Conservation (phyloP, 2,797 vertebrate genomes). For the Margarornis squamiger region DNA sequence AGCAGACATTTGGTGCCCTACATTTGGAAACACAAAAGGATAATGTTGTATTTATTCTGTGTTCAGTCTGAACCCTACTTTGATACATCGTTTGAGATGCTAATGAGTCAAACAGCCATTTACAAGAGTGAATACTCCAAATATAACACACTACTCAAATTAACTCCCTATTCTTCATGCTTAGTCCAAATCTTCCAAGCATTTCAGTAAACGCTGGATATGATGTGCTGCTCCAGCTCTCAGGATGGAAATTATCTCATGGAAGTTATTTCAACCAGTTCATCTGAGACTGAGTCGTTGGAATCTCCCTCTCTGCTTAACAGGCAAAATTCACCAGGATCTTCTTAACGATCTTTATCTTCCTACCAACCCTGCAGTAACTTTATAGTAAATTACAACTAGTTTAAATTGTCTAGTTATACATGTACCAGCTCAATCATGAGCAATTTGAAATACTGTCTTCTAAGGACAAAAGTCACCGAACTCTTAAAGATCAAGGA, state of each 20-base stretch:
- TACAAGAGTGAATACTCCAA: not conserved
- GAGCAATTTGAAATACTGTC: not conserved
- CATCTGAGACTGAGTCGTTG: not conserved
- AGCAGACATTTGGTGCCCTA: conserved; percentile 62
- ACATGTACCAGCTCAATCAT: not conserved
- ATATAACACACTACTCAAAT: not conserved
- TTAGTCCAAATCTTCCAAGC: not conserved
- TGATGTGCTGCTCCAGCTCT: not conserved
- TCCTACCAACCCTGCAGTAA: not conserved
- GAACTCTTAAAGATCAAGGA: not conserved
- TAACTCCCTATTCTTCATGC: not conserved
- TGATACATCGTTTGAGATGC: not conserved
- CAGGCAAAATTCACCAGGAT: not conserved
- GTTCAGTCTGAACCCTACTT: not conserved
- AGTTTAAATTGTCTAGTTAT: not conserved
- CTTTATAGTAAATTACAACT: not conserved
- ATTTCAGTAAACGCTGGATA: not conserved
- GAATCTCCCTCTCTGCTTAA: not conserved
- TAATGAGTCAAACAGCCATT: not conserved
- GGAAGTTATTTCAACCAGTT: not conserved
- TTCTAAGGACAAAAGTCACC: not conserved
- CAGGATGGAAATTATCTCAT: not conserved
- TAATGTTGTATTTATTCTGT: not conserved
- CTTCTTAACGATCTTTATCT: not conserved
- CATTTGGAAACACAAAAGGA: conserved; percentile 44